Evolutionary conservation across 2,888 invertebrate genomes (phyloP), one percentile per base, ranked within the genome.

Genomic region (Drosophila pegasa): DNA sequence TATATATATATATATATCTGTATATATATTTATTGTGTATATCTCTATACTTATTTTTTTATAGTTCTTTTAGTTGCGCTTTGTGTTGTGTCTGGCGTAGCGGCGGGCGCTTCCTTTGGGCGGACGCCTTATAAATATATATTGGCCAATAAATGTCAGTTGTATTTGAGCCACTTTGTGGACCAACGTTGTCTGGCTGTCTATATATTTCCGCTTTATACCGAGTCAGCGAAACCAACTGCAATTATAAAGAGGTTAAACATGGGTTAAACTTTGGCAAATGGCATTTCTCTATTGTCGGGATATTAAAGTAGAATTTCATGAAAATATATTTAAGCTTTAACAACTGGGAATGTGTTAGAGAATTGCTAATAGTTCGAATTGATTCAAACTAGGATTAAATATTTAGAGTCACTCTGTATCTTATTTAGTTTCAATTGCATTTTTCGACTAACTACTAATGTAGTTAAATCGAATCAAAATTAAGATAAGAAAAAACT

Each of bases 101-200:
- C 25, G 40, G 33, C 31, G 41, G 58, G 58, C 67, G 71, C 71
- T 80, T 86, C 73, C 78, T 61, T 51, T 67, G 73, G 71, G 71
- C 56, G 68, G 64, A 48, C 51, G 63, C 72, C 87, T 80, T 78
- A 71, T 80, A 88, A 82, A 89, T 89, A 80, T 85, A 83, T 83
- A 82, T 89, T 79, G 79, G 80, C 78, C 88, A 88, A 89, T 89
- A 89, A 89, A 78, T 83, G 90, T 89, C 88, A 89, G 89, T 83
- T 87, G 76, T 79, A 59, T 72, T 75, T 64, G 50, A 72, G 66
- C 61, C 59, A 65, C 66, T 69, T 51, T 59, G 54, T 69, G 51
- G 59, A 45, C 25, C 29, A 29, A 52, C 25, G 56, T 51, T 16
- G 59, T 55, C 38, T 60, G 48, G 56, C 41, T 12, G 55, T 35